Evolutionary conservation across 1,140 invertebrate species (phyloP), one percentile per base, ranked within the genome.

Genomic region (Gonioctena quinquepunctata): DNA sequence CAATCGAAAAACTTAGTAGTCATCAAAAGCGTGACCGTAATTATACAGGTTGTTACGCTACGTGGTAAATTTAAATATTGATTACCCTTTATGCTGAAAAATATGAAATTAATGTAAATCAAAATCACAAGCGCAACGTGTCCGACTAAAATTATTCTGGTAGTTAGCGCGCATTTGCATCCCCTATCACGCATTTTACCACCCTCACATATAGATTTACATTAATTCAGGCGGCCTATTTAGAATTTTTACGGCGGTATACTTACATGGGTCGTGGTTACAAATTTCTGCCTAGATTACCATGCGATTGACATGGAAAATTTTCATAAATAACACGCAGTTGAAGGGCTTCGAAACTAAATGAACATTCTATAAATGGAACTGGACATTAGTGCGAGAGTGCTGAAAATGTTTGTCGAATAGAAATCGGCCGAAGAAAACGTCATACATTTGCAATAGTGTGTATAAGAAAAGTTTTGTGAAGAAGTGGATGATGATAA

Each of bases 51-150:
- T 54, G 49, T 54, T 52, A 26, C 49, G 48, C 23, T 50, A 49
- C 25, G 48, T 23, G 33, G 63, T 66, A 73, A 79, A 77, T 76
- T 77, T 75, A 76, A 78, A 80, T 80, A 80, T 80, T 74, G 79
- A 80, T 78, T 75, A 79, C 71, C 77, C 75, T 79, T 79, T 79
- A 78, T 77, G 74, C 73, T 82, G 80, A 82, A 82, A 81, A 82
- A 82, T 81, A 82, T 78, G 80, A 79, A 82, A 82, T 82, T 81
- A 82, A 82, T 82, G 80, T 80, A 82, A 82, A 82, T 82, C 79
- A 80, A 82, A 82, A 82, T 82, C 80, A 82, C 73, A 80, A 82
- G 80, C 80, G 80, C 80, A 76, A 82, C 80, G 77, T 82, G 79
- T 82, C 79, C 79, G 69, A 72, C 76, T 77, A 76, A 81, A 82